Conservation (phyloP, 2,113 vertebrate species). For the Macrotis lagotis region DNA sequence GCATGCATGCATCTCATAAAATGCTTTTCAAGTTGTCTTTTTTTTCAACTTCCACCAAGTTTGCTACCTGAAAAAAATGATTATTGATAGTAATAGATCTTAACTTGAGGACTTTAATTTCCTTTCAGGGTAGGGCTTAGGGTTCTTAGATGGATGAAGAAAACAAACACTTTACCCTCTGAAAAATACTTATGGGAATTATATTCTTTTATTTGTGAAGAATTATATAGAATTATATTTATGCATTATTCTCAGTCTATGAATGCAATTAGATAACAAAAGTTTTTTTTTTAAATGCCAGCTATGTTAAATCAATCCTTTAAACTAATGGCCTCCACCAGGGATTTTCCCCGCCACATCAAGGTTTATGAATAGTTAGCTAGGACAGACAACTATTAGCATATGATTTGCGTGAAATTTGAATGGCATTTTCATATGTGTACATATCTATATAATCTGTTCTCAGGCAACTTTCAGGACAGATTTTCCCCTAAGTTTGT, state of each 20-base stretch:
- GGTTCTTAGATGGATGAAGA: fast-evolving
- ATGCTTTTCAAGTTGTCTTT: background rate
- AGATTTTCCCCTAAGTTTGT: slow-evolving; percentile 13
- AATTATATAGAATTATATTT: background rate
- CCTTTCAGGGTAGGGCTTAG: slow-evolving; percentile 8
- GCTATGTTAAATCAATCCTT: slow-evolving; percentile 53
- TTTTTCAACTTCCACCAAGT: background rate
- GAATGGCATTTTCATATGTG: slow-evolving; percentile 49
- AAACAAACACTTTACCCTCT: slow-evolving; percentile 12
- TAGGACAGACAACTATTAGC: slow-evolving; percentile 26
- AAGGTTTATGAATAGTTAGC: slow-evolving; percentile 7
- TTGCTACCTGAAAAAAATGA: background rate
- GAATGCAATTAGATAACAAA: slow-evolving; percentile 63
- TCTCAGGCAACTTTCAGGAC: slow-evolving; percentile 40
- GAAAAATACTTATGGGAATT: slow-evolving; percentile 36
- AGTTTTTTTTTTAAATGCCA: slow-evolving; percentile 42
- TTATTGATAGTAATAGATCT: background rate
- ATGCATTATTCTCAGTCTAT: slow-evolving; percentile 30
- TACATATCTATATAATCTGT: slow-evolving; percentile 4
- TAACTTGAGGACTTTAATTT: background rate
- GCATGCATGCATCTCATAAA: background rate
- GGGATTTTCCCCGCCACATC: slow-evolving; percentile 35
- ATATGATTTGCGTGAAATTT: slow-evolving; percentile 58
- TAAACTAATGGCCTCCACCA: slow-evolving; percentile 34
- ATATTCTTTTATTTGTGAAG: slow-evolving; percentile 27